phyloP scores from a whole-genome alignment of 1,140 invertebrate genomes.

The Hirudo medicinalis region DNA sequence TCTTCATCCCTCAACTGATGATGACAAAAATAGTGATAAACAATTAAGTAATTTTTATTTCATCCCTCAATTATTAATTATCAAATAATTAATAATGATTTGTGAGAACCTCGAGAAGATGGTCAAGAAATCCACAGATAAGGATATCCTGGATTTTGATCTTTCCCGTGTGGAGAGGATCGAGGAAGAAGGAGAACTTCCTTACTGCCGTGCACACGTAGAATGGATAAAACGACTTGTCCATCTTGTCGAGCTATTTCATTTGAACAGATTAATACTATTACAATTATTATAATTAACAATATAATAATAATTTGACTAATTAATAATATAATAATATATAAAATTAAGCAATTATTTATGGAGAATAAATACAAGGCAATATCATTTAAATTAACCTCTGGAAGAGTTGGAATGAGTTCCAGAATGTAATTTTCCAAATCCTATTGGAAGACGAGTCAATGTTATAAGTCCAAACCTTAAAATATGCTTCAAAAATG shows the following conservation, averaged over 20 bases:
- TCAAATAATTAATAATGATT: no score
- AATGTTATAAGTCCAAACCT: background rate
- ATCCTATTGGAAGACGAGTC: slow-evolving; percentile 51
- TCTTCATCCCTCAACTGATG: slow-evolving; percentile 66
- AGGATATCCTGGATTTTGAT: slow-evolving; percentile 81
- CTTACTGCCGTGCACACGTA: slow-evolving; percentile 87
- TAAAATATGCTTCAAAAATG: background rate
- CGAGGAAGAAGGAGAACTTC: slow-evolving; percentile 89
- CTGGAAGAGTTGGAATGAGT: slow-evolving; percentile 74
- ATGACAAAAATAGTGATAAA: background rate
- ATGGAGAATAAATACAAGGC: no score
- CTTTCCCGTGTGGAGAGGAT: slow-evolving; percentile 69
- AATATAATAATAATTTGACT: background rate
- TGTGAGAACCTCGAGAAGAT: slow-evolving; percentile 60
- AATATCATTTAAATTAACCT: slow-evolving; percentile 37
- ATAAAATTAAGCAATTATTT: no score
- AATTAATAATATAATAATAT: background rate
- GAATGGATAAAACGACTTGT: slow-evolving; percentile 85
- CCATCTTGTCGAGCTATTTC: slow-evolving; percentile 59
- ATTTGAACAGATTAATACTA: background rate
- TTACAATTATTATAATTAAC: no score
- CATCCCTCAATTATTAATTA: no score
- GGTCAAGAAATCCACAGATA: slow-evolving; percentile 77
- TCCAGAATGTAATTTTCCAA: slow-evolving; percentile 88
- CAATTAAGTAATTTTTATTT: no score